Conservation (phyloP, 2,888 invertebrate species). For the Philhelius pedissequus region DNA sequence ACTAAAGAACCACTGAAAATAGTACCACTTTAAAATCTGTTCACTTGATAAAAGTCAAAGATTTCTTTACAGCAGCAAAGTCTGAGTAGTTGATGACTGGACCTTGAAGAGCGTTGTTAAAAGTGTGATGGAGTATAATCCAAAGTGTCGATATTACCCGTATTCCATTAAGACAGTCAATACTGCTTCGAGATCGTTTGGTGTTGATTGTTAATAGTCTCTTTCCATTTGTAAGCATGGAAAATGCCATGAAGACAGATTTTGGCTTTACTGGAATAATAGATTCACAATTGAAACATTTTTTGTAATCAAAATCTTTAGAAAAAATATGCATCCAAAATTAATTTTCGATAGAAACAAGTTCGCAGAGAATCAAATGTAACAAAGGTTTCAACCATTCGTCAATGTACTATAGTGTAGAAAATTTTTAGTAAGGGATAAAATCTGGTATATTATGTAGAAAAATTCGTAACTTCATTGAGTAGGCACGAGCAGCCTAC, state of each 20-base stretch:
- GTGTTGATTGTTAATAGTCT: conserved; percentile 42
- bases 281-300: too few relatives aligned
- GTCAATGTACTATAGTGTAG: too few relatives aligned
- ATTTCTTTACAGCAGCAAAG: background rate
- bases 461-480: too few relatives aligned
- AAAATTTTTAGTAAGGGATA: too few relatives aligned
- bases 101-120: background rate
- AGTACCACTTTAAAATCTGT: background rate
- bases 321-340: too few relatives aligned
- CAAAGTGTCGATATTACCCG: conserved; percentile 32
- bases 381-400: too few relatives aligned
- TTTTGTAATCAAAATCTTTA: too few relatives aligned
- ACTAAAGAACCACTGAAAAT: conserved; percentile 50
- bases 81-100: background rate
- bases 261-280: conserved; percentile 16
- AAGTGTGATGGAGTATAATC: conserved; percentile 6
- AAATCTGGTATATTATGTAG: too few relatives aligned
- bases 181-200: conserved; percentile 12
- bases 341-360: too few relatives aligned
- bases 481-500: too few relatives aligned
- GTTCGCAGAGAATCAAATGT: too few relatives aligned
- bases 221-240: conserved; percentile 32
- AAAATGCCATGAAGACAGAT: conserved; percentile 12
- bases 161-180: conserved; percentile 7
- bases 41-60: too few relatives aligned